phyloP scores from a whole-genome alignment of 1,140 invertebrate genomes.

The Parasteatoda tepidariorum region DNA sequence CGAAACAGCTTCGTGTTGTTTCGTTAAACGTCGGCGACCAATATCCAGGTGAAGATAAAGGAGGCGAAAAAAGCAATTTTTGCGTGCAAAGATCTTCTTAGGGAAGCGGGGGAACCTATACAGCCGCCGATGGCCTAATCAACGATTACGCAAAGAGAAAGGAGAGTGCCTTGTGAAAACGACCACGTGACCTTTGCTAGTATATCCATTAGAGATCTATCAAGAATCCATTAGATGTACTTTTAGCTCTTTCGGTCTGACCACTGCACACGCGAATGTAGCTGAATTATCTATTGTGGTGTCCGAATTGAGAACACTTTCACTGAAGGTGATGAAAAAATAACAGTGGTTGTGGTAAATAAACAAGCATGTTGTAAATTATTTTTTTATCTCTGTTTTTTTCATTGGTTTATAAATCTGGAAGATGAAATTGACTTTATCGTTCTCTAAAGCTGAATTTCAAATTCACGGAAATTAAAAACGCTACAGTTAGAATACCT shows the following conservation, averaged over 20 bases:
- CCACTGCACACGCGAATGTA: conserved; percentile 8
- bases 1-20: too few species aligned
- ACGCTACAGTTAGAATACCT: too few species aligned
- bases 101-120: conserved; percentile 1
- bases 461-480: too few species aligned
- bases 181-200: conserved; percentile 35
- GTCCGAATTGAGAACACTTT: not conserved
- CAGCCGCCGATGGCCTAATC: conserved; percentile 53
- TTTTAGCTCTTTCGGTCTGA: conserved; percentile 40
- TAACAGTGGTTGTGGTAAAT: not conserved
- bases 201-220: conserved; percentile 60
- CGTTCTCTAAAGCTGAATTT: too few species aligned
- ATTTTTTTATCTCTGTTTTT: too few species aligned
- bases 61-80: conserved; percentile 4
- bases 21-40: too few species aligned
- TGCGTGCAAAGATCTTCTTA: conserved; percentile 29
- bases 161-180: conserved; percentile 47
- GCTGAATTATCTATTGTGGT: conserved; percentile 25
- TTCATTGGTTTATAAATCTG: too few species aligned
- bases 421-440: too few species aligned
- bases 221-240: conserved; percentile 60
- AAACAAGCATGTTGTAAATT: too few species aligned
- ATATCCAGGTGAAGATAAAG: too few species aligned
- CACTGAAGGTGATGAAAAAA: not conserved
- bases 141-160: conserved; percentile 23